Evolutionary conservation across 2,797 vertebrate species (phyloP), one percentile per base, ranked within the genome.

Genomic region (Protosalanx chinensis): DNA sequence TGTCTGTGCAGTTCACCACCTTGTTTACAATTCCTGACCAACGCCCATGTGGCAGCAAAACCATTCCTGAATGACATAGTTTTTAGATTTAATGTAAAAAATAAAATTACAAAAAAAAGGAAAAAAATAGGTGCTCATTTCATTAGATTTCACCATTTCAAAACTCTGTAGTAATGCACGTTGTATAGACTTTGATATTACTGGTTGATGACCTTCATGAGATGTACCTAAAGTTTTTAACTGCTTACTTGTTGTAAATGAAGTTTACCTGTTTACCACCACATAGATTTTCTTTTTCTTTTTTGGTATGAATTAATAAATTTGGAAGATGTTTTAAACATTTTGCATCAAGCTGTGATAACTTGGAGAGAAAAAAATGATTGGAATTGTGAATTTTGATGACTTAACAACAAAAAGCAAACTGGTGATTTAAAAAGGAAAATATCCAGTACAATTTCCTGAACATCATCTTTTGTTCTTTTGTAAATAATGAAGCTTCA

Each of bases 101-200:
- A 27, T 27, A 27, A 27, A 27, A 27, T 27, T 27, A 27, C 87
- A 90, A 46, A 46, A 46, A 8, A 27, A 27, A 27, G 1, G 23
- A 87, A 90, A 46, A 46, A 46, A 8, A 95, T 93, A 95, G 96
- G 93, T 96, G 96, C 95, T 97, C 93, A 93, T 94, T 92, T 94
- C 94, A 94, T 92, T 91, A 93, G 94, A 81, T 91, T 94, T 94
- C 95, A 96, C 92, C 93, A 94, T 90, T 95, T 95, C 95, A 91
- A 94, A 94, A 94, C 94, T 95, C 94, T 92, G 95, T 97, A 97
- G 96, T 97, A 94, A 93, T 95, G 94, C 94, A 95, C 95, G 95
- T 97, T 97, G 96, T 98, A 98, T 98, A 98, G 97, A 95, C 95
- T 98, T 97, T 96, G 95, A 97, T 97, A 96, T 97, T 96, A 94